Base-by-base conservation (phyloP, 2,888 invertebrate species). In the Cyrtodaria siliqua region DNA sequence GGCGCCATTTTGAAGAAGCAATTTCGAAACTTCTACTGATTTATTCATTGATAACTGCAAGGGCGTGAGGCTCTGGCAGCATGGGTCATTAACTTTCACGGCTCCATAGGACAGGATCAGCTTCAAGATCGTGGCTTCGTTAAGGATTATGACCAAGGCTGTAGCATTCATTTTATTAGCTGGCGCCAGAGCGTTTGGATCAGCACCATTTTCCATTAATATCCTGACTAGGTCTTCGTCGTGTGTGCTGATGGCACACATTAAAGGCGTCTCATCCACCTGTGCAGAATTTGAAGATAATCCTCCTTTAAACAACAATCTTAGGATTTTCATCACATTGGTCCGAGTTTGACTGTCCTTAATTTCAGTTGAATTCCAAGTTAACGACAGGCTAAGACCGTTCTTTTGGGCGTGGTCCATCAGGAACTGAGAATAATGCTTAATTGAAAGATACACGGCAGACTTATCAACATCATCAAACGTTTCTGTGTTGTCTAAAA, bases 1-100 rank as follows among this genome's bases (percentile, higher is more conserved):
- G 1, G 86, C 86, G n/a, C 84, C 86, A 59, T 80, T 71, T 40
- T 86, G 83, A 1, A 86, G 55, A n/a, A 86, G 66, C 14, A 83
- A 44, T 56, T 84, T 83, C 23, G 83, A 83, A 23, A 86, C 77
- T 16, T 80, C 79, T 9, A 74, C 56, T 23, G 71, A 79, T 33
- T 86, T 86, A 62, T 86, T 83, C 69, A 86, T 73, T 16, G 84
- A 78, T 23, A 86, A 74, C 60, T 86, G 84, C 23, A 86, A 61
- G 6, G 86, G 86, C 3, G 83, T 82, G 23, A 84, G 64, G 14
- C 59, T 59, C 9, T 80, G 74, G 57, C 86, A 84, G 55, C 86
- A 86, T 9, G 75, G 59, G 0, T 68, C 63, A 60, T 86, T 86
- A 8, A 84, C 68, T 44, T 78, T 77, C 3, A 44, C 44, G 0